Base-by-base conservation (phyloP, 2,113 vertebrate species). In the Callospermophilus lateralis region DNA sequence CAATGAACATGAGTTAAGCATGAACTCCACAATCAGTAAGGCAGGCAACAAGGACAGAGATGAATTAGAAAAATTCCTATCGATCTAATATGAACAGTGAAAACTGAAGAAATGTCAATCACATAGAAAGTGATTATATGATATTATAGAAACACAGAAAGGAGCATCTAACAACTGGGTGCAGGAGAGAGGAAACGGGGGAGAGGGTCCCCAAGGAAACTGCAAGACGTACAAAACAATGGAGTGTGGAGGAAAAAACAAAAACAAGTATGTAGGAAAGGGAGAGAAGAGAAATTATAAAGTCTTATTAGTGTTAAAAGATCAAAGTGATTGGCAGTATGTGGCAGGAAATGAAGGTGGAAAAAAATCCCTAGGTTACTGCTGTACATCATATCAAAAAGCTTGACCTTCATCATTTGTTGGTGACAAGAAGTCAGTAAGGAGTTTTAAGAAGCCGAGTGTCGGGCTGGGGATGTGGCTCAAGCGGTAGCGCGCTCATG, bases 301-400 rank as follows among this genome's bases (percentile, higher is more conserved):
- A 13, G 30, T 32, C 4, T 72, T 95, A 55, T 85, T 28, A 70
- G 73, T 73, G 19, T 78, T 85, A 53, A 4, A 94, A 68, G 42
- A 81, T 91, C 61, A 86, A 93, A 94, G 63, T 65, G 9, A 51
- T 65, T 89, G 48, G 45, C 81, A 96, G 45, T 30, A 19, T 80
- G 34, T 83, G 8, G 17, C 39, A 95, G 58, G 84, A 96, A 95
- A 85, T 81, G 4, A 95, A 78, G 53, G 1, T 85, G 51, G 34
- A 96, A 95, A 95, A 61, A 4, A 76, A 83, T 37, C 37, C 53
- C 32, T 86, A 55, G 22, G 26, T 17, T 45, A 63, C 61, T 81
- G 88, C 45, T 90, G 2, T 22, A 65, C 6, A 24, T 51, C 53
- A 90, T 3, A 51, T 48, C 42, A 89, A 93, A 90, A 95, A 81